Base-by-base conservation (phyloP, 2,888 invertebrate species). In the Pseudanteris insignis region DNA sequence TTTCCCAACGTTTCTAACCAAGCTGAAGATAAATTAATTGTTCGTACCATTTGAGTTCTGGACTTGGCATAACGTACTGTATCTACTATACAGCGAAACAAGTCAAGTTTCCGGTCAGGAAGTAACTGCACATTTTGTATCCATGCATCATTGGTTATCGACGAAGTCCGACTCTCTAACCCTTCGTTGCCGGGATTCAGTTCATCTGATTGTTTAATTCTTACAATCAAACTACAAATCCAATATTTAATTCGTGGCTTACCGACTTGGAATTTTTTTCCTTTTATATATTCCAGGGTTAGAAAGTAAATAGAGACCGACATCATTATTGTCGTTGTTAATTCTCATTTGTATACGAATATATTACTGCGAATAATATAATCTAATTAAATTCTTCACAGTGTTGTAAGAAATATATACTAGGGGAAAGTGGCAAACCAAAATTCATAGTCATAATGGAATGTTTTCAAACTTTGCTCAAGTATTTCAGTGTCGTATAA, bases 81-180 rank as follows among this genome's bases (percentile, higher is more conserved):
- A 55, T 41, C 55, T 3, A 10, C 40, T 29, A 15, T 25, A 25
- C 18, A 41, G 6, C 48, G 43, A 48, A 47, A 44, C 44, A 44
- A 50, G 38, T 50, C 44, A 46, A 58, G 46, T 58, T 58, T 58
- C 58, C 58, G 58, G 58, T 58, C 58, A 50, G 58, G 40, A 51
- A 46, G 38, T 48, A 47, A 44, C 54, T 33, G 41, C 50, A 40
- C 53, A 57, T 60, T 61, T 58, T 50, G 47, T 32, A 48, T 26
- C 54, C 50, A 58, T 64, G 54, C 57, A 57, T 60, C 64, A 53
- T 54, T 61, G 43, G 41, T 43, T 61, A 64, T 61, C 64, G 61
- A 64, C 53, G 51, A 60, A 57, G 47, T 60, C 44, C 47, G 29
- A 18, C 38, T 37, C 44, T 38, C 37, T 50, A n/a, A 29, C 38